Evolutionary conservation across 2,113 vertebrate species (phyloP), one percentile per base, ranked within the genome.

Genomic region (Gallinago undulata): DNA sequence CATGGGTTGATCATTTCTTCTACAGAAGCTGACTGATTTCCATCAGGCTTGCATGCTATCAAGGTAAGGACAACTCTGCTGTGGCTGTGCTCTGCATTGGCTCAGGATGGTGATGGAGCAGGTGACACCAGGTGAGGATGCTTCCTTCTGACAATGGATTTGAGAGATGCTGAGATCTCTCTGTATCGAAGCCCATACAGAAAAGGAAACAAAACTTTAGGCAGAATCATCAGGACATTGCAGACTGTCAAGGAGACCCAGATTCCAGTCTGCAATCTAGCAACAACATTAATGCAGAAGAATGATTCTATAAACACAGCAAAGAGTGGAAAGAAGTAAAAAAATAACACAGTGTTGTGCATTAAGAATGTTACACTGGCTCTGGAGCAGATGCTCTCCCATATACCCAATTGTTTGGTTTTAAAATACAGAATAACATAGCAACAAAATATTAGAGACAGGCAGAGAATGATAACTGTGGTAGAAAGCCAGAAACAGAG

Each of bases 311-410:
- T 84, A 30, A 98, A 90, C 70, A 98, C 67, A 30, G 97, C 89
- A 90, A 98, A 43, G 74, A 98, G 96, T 41, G 98, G 98, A 60
- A 97, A 98, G 78, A 98, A 98, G 55, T 98, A 97, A 84, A 98
- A 98, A 94, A 98, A 97, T 17, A 98, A 82, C 48, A 98, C 96
- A 22, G 97, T 97, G 87, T 98, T 98, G 89, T 98, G 98, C 96
- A 98, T 98, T 68, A 98, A 60, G 85, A 98, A 98, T 3, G 98
- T 98, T 53, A 98, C 97, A 25, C 93, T 98, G 51, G 98, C 98
- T 90, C 98, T 97, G 91, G 96, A 98, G 96, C 76, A 98, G 82
- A 93, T 81, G 28, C 95, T 97, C 23, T 96, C 90, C 98, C 98
- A 98, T 85, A 98, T 98, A 62, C 98, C 98, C 0, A 96, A 97